Evolutionary conservation across 2,888 invertebrate genomes (phyloP).

Genomic region (Hyposoter dolosus): DNA sequence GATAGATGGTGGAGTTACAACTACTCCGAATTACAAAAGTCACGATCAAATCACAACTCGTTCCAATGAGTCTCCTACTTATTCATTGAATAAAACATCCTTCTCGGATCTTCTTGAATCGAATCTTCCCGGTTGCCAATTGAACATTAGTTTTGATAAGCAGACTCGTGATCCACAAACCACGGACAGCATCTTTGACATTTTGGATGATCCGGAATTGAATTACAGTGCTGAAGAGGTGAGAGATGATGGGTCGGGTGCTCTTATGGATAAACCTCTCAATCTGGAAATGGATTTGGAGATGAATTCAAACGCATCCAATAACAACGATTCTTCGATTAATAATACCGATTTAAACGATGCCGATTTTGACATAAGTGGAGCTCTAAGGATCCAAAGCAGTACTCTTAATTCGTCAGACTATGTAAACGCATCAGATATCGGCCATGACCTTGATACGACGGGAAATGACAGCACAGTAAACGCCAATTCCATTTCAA

Average conservation of each 20-base stretch:
- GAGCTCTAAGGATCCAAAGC: too few relatives aligned
- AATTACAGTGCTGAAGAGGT: slow-evolving; percentile 14
- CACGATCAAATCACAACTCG: background rate
- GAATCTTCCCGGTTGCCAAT: too few relatives aligned
- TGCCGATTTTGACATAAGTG: too few relatives aligned
- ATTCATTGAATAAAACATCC: background rate
- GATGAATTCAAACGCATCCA: background rate
- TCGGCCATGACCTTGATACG: too few relatives aligned
- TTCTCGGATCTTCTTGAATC: too few relatives aligned
- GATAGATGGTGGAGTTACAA: background rate
- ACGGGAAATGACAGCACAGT: too few relatives aligned
- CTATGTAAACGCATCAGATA: too few relatives aligned
- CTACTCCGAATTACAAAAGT: background rate
- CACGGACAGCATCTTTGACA: too few relatives aligned
- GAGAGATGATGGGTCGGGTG: background rate
- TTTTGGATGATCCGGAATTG: slow-evolving; percentile 11
- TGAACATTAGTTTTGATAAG: too few relatives aligned
- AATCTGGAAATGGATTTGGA: background rate
- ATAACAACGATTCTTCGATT: background rate
- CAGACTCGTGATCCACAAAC: too few relatives aligned
- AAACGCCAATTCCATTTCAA: background rate
- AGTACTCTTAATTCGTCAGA: too few relatives aligned
- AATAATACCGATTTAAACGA: background rate
- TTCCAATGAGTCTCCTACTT: background rate
- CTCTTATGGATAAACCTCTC: background rate